Evolutionary conservation across 2,888 invertebrate genomes (phyloP).

Genomic region (Apodemia hepburni): DNA sequence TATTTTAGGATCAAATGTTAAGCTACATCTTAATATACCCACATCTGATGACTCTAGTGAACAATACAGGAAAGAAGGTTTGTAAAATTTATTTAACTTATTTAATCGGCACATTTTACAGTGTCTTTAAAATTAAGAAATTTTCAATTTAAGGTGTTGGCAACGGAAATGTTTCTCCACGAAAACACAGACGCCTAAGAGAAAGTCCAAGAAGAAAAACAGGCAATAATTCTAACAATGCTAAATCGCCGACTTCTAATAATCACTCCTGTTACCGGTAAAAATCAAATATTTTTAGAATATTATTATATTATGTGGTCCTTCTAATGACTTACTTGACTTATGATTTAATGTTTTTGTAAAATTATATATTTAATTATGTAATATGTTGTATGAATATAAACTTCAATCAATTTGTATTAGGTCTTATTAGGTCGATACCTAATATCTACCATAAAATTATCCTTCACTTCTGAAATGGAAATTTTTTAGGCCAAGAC

Average conservation of each 20-base stretch:
- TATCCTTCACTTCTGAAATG: too few species aligned
- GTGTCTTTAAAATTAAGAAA: conserved; percentile 1
- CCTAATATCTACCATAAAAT: too few species aligned
- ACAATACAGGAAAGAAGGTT: conserved; percentile 72
- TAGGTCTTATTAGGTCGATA: too few species aligned
- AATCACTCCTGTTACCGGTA: conserved; percentile 71
- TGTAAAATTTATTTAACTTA: not conserved
- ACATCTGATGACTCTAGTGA: conserved; percentile 83
- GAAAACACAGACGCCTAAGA: conserved; percentile 81
- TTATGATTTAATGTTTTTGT: too few species aligned
- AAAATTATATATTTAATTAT: too few species aligned
- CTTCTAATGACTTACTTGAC: too few species aligned
- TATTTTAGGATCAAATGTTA: conserved; percentile 64
- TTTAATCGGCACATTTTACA: not conserved
- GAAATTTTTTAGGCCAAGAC: conserved; percentile 50
- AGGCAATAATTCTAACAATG: conserved; percentile 66
- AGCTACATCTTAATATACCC: conserved; percentile 77
- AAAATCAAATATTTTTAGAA: conserved; percentile 2
- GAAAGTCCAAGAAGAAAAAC: conserved; percentile 85
- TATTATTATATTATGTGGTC: not conserved
- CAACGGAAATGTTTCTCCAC: conserved; percentile 76
- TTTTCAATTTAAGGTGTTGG: conserved; percentile 46
- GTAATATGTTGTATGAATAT: too few species aligned
- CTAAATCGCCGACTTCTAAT: conserved; percentile 76
- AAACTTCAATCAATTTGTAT: too few species aligned